These are phyloP conservation scores for Trichomycterus rosablanca DNA, from an alignment of 2,113 vertebrate genomes.

Conservation along the genomic window DNA sequence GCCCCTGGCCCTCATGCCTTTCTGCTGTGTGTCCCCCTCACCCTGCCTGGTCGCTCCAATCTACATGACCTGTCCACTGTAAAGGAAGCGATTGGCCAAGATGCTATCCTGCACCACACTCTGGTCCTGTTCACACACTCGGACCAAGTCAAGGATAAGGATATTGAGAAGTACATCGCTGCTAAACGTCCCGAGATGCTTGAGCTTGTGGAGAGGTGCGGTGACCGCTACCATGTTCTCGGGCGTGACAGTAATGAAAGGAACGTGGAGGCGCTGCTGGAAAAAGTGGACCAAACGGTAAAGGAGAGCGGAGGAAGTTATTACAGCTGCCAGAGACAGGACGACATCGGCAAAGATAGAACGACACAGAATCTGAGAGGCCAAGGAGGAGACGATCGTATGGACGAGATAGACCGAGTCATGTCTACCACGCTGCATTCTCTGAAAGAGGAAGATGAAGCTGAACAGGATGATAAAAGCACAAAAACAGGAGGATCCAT, in stretches of 20 bases:
- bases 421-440: slow-evolving; percentile 28
- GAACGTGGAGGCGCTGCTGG: slow-evolving; percentile 52
- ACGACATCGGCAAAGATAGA: slow-evolving; percentile 46
- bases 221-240: slow-evolving; percentile 66
- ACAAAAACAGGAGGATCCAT: slow-evolving; percentile 47
- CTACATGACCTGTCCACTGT: slow-evolving; percentile 52
- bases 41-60: slow-evolving; percentile 56
- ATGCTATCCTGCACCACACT: slow-evolving; percentile 50
- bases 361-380: background rate
- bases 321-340: slow-evolving; percentile 55
- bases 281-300: slow-evolving; percentile 64
- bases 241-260: slow-evolving; percentile 18
- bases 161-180: slow-evolving; percentile 61
- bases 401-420: slow-evolving; percentile 8
- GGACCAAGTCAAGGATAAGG: slow-evolving; percentile 49
- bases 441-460: slow-evolving; percentile 51
- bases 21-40: slow-evolving; percentile 67
- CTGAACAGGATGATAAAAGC: slow-evolving; percentile 56
- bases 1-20: slow-evolving; percentile 68
- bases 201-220: slow-evolving; percentile 63
- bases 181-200: slow-evolving; percentile 57
- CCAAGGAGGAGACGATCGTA: slow-evolving; percentile 8
- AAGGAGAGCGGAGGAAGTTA: slow-evolving; percentile 57
- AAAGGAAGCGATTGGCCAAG: slow-evolving; percentile 54
- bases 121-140: slow-evolving; percentile 63